phyloP scores from a whole-genome alignment of 2,797 vertebrate species.

The Novumbra hubbsi region DNA sequence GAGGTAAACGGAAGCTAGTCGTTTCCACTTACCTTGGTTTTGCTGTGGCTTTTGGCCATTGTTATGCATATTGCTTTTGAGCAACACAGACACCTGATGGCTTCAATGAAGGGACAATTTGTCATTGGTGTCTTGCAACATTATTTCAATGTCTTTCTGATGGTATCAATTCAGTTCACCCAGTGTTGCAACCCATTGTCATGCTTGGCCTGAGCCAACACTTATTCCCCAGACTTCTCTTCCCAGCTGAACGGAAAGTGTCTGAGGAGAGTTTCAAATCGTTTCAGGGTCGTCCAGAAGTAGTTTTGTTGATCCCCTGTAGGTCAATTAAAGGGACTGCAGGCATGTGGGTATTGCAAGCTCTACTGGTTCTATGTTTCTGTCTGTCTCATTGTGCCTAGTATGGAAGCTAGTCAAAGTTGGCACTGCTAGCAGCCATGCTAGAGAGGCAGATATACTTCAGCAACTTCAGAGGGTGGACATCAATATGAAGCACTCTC shows the following conservation, averaged over 20 bases:
- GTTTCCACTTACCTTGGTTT: too few species aligned
- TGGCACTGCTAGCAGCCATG: not conserved
- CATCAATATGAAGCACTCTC: too few species aligned
- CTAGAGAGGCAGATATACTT: too few species aligned
- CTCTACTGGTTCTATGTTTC: not conserved
- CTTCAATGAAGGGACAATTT: too few species aligned
- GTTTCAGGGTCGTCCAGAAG: not conserved
- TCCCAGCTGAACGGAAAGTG: conserved; percentile 3
- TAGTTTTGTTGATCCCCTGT: not conserved
- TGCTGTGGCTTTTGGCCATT: too few species aligned
- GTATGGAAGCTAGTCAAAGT: not conserved
- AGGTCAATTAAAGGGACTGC: not conserved
- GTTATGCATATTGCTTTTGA: too few species aligned
- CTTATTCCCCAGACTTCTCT: not conserved
- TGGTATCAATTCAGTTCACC: not conserved
- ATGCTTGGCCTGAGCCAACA: not conserved
- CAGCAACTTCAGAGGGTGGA: too few species aligned
- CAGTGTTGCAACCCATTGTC: not conserved
- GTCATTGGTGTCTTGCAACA: too few species aligned
- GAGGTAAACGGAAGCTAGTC: too few species aligned
- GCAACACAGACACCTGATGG: too few species aligned
- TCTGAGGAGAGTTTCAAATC: not conserved
- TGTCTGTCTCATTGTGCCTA: not conserved
- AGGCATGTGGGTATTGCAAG: not conserved
- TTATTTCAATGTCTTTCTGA: not conserved